phyloP scores from a whole-genome alignment of 2,113 vertebrate genomes.

The Galemys pyrenaicus region DNA sequence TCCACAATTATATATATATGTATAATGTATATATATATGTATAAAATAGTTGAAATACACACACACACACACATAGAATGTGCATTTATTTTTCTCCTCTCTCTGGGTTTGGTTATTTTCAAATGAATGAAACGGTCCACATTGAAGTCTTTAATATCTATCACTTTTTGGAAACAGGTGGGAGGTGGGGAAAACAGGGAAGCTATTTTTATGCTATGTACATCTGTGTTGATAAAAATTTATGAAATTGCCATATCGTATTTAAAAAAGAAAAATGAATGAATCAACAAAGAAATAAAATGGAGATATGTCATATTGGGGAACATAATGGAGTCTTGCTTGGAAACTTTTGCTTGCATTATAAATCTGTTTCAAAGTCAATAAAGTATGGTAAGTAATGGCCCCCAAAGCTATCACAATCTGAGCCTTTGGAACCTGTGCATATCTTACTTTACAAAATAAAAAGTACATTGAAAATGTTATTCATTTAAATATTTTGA shows the following conservation, averaged over 20 bases:
- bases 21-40: too few relatives aligned
- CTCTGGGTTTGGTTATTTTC: neutral
- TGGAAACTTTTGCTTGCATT: neutral
- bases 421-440: neutral
- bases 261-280: neutral
- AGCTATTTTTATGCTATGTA: neutral
- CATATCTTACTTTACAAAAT: neutral
- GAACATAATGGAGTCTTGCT: neutral
- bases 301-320: neutral
- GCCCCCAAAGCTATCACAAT: neutral
- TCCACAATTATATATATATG: neutral
- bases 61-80: neutral
- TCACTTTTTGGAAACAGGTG: neutral
- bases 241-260: neutral
- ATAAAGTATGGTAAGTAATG: neutral
- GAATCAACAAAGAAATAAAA: neutral
- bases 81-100: neutral
- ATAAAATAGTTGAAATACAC: neutral
- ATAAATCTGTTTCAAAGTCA: neutral
- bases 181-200: accelerated
- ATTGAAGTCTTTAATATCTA: neutral
- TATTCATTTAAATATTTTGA: neutral
- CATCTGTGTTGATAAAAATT: neutral
- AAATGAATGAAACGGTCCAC: neutral
- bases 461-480: neutral